Evolutionary conservation across 2,888 invertebrate species (phyloP), one percentile per base, ranked within the genome.

Genomic region (Microplitis manilae): DNA sequence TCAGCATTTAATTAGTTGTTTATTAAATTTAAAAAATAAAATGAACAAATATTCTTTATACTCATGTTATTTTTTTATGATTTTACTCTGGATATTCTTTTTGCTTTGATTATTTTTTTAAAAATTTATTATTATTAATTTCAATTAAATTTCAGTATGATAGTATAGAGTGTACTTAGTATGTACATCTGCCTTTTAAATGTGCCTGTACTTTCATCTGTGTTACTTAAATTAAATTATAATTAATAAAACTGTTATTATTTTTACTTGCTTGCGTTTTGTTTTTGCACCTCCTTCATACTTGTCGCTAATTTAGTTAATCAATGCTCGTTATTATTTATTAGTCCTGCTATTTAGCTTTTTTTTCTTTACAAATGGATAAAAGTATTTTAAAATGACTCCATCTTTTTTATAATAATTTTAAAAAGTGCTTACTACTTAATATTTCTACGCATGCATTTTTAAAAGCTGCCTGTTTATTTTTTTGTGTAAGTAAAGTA

Each of bases 231-330:
- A 72, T 38, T 13, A 68, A 70, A 60, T 20, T 41, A 73, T 68
- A 83, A 84, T 87, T 85, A 88, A 87, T 87, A 87, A 50, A 88
- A 87, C 83, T 85, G 84, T 87, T 88, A 86, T 87, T 86, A 87
- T 87, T 87, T 87, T 86, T 83, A 87, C 80, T 80, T 78, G 86
- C 85, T 87, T 85, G 85, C 80, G 85, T 87, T 64, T 73, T 75
- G 62, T 68, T 82, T 74, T 83, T 79, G 77, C 83, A 83, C 80
- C 85, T 79, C 84, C 83, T 84, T 77, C 81, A 83, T 79, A 40
- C 6, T 69, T 17, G 72, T 80, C 78, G 64, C 77, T 74, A 73
- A 70, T 69, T 61, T 70, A 41, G 17, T 69, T 13, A 78, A 8
- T 73, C 64, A 64, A 73, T 30, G 41, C 20, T 73, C 7, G 9